Evolutionary conservation across 2,797 vertebrate genomes (phyloP).

Genomic region (Spheniscus humboldti): DNA sequence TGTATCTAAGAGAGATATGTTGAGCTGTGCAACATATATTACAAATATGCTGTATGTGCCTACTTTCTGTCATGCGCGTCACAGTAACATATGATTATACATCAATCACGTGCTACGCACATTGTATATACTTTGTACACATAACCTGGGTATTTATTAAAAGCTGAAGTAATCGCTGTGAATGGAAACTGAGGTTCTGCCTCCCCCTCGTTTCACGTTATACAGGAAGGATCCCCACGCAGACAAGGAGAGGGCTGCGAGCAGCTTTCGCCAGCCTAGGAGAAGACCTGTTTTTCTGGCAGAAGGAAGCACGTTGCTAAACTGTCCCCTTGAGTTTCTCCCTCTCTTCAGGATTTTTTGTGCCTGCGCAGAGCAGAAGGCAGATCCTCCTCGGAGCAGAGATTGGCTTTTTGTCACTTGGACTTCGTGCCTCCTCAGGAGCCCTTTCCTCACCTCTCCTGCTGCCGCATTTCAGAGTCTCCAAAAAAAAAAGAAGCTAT

Average conservation of each 20-base stretch:
- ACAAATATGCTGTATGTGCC: not conserved
- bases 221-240: not conserved
- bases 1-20: not conserved
- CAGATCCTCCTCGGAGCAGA: not conserved
- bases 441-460: not conserved
- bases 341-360: not conserved
- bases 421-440: not conserved
- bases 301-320: not conserved
- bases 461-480: not conserved
- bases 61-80: not conserved
- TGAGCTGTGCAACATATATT: not conserved
- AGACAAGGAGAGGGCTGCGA: not conserved
- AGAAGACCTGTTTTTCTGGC: not conserved
- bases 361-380: not conserved
- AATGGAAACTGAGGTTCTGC: not conserved
- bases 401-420: not conserved
- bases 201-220: fast-evolving
- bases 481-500: not conserved
- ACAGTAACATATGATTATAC: not conserved
- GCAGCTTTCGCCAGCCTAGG: not conserved
- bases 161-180: not conserved
- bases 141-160: not conserved
- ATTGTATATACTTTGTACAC: not conserved
- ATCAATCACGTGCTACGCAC: not conserved
- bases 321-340: not conserved